Evolutionary conservation across 2,888 invertebrate species (phyloP).

Genomic region (Hypsopygia costalis): DNA sequence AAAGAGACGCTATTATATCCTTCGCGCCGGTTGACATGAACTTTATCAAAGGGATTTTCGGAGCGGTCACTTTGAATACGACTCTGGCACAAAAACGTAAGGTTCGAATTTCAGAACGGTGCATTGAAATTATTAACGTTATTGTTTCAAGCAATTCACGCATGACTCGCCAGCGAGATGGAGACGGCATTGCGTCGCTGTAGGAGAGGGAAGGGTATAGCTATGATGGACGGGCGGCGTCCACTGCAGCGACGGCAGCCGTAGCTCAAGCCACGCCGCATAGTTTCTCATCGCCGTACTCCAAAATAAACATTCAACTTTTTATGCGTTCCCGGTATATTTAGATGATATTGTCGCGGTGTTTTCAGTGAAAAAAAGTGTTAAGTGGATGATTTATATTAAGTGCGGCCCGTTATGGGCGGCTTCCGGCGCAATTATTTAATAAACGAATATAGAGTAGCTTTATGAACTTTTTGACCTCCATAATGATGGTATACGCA

Average conservation of each 20-base stretch:
- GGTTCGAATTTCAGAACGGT: constrained; percentile 41
- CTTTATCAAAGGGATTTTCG: constrained; percentile 29
- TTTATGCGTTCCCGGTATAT: constrained; percentile 71
- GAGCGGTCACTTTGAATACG: neutral
- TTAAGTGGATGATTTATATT: constrained; percentile 79
- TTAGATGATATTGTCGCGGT: constrained; percentile 69
- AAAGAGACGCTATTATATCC: constrained; percentile 15
- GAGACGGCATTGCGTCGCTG: constrained; percentile 16
- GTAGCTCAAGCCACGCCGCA: constrained; percentile 67
- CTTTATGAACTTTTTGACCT: constrained; percentile 31
- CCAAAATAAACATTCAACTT: constrained; percentile 71
- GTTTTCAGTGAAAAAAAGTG: constrained; percentile 64
- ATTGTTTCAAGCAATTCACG: constrained; percentile 68
- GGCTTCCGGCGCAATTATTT: constrained; percentile 73
- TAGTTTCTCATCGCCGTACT: constrained; percentile 72
- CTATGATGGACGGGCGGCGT: constrained; percentile 69
- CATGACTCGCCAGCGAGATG: constrained; percentile 46
- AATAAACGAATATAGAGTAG: constrained; percentile 40
- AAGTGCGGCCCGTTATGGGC: constrained; percentile 61
- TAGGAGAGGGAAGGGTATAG: constrained; percentile 39
- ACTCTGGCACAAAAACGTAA: constrained; percentile 14
- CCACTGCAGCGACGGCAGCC: constrained; percentile 55
- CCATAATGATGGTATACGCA: constrained; percentile 38
- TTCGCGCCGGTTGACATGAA: constrained; percentile 16
- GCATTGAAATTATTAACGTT: constrained; percentile 50